Conservation (phyloP, 2,888 invertebrate genomes). For the Clivina fossor region DNA sequence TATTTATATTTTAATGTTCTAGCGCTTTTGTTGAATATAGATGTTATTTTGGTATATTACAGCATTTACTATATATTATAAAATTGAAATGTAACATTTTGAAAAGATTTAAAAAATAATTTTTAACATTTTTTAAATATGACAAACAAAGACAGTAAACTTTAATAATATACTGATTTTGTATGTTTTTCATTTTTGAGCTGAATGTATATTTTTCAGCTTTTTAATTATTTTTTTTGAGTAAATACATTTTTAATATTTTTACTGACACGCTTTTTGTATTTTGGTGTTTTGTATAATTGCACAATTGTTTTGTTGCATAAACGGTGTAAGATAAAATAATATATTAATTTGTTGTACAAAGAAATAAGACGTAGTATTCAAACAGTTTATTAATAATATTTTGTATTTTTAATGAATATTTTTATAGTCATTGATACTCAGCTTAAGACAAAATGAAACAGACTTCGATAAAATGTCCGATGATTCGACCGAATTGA, state of each 20-base stretch:
- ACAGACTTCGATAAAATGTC: conserved; percentile 83
- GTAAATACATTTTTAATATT: conserved; percentile 18
- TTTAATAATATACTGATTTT: too few species aligned
- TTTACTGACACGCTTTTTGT: conserved; percentile 18
- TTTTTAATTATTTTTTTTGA: conserved; percentile 15
- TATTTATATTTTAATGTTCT: background rate
- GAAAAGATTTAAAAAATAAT: background rate
- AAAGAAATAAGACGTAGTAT: background rate
- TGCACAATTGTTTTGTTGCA: conserved; percentile 15
- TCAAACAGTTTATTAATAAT: conserved; percentile 1
- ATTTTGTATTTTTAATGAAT: conserved; percentile 5
- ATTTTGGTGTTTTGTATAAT: conserved; percentile 8
- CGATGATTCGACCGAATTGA: conserved; percentile 81
- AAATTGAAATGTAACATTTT: background rate
- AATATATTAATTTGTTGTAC: background rate
- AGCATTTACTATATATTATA: background rate
- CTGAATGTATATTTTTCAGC: too few species aligned
- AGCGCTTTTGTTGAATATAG: conserved; percentile 12
- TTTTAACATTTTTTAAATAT: background rate
- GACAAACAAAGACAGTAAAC: too few species aligned
- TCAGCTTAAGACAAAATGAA: conserved; percentile 80
- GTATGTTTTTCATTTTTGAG: too few species aligned
- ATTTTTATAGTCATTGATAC: conserved; percentile 67
- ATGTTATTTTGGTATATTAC: conserved; percentile 4
- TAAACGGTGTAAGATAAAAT: background rate